Percentiles rank a stretch among this genome's conserved stretches.
Evolutionary conservation across 2,888 invertebrate species (phyloP).

Genomic region (Endomychus coccineus): DNA sequence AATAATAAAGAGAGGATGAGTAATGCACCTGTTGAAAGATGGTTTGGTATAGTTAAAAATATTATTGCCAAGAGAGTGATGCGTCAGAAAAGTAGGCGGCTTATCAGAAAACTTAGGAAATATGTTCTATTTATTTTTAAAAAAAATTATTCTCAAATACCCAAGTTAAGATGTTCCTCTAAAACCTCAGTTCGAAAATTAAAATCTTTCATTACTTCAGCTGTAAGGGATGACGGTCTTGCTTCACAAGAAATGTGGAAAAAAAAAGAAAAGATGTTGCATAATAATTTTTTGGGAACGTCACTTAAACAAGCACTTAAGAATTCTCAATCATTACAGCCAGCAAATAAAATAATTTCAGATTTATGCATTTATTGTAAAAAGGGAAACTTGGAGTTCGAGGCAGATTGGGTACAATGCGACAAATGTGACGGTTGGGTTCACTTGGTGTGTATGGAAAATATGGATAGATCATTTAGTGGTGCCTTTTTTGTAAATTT

Average conservation of each 20-base stretch:
- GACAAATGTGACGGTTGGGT: background rate
- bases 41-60: background rate
- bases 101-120: slow-evolving; percentile 1
- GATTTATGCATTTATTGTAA: background rate
- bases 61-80: background rate
- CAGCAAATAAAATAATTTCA: too few relatives aligned
- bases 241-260: background rate
- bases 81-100: slow-evolving; percentile 2
- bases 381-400: background rate
- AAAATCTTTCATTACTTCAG: too few relatives aligned
- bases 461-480: background rate
- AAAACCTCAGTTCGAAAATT: slow-evolving; percentile 1
- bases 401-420: background rate
- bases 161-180: background rate
- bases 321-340: too few relatives aligned
- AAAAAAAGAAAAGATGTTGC: too few relatives aligned
- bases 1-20: background rate
- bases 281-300: too few relatives aligned
- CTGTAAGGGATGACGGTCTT: background rate
- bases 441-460: background rate
- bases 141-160: background rate
- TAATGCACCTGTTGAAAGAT: slow-evolving; percentile 3
- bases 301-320: too few relatives aligned
- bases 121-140: background rate
- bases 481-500: background rate